These are phyloP conservation scores for Epinephelus coioides DNA, from an alignment of 2,797 vertebrate genomes.

Conservation along the genomic window DNA sequence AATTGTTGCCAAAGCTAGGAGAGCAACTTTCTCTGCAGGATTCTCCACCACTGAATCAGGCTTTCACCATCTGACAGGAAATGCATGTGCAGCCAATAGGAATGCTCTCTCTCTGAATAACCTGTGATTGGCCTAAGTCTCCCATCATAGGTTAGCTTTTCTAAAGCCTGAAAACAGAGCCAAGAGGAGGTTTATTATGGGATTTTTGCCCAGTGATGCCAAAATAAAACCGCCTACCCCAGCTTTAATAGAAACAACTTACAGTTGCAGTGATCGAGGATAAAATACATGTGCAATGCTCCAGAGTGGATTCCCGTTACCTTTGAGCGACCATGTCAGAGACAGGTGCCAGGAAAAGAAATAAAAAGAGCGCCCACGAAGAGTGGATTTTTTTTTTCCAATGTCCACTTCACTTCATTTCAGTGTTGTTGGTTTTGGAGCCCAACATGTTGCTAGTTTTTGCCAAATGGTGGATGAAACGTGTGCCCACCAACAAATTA, in stretches of 20 bases:
- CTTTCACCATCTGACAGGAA: no score
- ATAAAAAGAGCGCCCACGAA: not conserved
- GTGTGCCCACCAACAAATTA: not conserved
- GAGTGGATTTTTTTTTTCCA: slow-evolving; percentile 22
- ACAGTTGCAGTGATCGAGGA: not conserved
- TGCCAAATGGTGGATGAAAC: not conserved
- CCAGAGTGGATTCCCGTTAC: not conserved
- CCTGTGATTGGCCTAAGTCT: no score
- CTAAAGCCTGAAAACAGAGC: no score
- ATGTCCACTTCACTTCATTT: slow-evolving; percentile 26
- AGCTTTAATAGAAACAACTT: not conserved
- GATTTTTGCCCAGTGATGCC: no score
- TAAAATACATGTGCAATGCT: not conserved
- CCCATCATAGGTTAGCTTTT: no score
- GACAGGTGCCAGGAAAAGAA: slow-evolving; percentile 35
- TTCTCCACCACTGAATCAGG: no score
- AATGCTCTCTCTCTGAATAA: no score
- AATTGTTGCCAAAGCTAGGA: no score
- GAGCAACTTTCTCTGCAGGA: no score
- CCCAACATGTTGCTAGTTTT: not conserved
- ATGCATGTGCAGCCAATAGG: no score
- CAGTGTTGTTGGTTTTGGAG: slow-evolving; percentile 42
- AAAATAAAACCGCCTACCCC: no score
- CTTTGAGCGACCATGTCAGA: not conserved
- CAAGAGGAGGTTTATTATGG: no score